Evolutionary conservation across 2,888 invertebrate genomes (phyloP), one percentile per base, ranked within the genome.

Genomic region (Tortricodes alternella): DNA sequence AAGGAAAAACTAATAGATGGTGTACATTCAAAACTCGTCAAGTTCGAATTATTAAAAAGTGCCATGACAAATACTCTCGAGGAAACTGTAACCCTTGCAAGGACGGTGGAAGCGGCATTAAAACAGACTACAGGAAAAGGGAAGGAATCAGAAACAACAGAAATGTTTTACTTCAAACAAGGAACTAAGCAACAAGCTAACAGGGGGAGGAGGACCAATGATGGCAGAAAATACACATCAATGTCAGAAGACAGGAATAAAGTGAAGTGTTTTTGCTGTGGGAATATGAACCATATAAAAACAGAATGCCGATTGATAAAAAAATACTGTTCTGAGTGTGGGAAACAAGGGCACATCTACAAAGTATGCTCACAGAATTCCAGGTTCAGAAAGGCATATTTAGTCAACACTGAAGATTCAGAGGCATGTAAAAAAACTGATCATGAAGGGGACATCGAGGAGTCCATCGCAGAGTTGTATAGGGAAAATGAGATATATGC

Each of bases 1-100:
- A 63, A 60, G 19, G 63, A 61, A 46, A 61, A 61, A 27, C 34
- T 61, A 2, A 58, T 63, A 2, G 60, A 61, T 8, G 63, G 63
- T 2, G 59, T 59, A 0, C 1, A 6, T 4, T 59, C 53, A 15
- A 57, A 50, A 39, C 15, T 16, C 44, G 5, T 59, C 2, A 59
- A 51, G 21, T 59, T 53, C 34, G 57, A 59, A 29, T 11, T 56
- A 16, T 23, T 56, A 3, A 52, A 56, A 34, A 44, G 7, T 21
- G 21, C 2, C 21, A 21, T 21, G 5, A 21, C 2, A 4, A 21
- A 21, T 4, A n/a, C n/a, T n/a, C 2, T 37, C 2, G 37, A 18
- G 8, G n/a, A 37, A 18, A 1, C 18, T 18, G 18, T 37, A 9
- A 16, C 8, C 6, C 2, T 37, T 16, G 37, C 37, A 5, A 37